Conservation (phyloP, 2,888 invertebrate species). For the Desoria tigrina region DNA sequence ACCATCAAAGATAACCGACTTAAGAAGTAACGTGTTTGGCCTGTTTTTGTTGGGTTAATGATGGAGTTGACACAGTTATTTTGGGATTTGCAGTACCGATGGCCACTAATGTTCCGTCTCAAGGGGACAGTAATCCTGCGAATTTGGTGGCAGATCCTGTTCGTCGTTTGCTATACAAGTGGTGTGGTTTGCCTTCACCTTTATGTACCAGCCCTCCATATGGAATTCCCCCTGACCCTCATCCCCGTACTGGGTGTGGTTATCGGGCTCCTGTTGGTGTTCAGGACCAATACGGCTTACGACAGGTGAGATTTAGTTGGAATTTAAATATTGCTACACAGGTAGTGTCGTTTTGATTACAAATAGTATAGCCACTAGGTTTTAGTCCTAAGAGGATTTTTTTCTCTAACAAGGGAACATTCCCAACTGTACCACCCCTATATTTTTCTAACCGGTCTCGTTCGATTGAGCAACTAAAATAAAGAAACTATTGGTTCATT, state of each 20-base stretch:
- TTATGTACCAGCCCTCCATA: slow-evolving; percentile 31
- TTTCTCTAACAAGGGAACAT: too few relatives aligned
- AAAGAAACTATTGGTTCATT: too few relatives aligned
- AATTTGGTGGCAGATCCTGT: slow-evolving; percentile 34
- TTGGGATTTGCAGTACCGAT: slow-evolving; percentile 14
- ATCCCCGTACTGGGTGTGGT: slow-evolving; percentile 48
- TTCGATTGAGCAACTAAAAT: too few relatives aligned
- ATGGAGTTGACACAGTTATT: not conserved
- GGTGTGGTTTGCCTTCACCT: slow-evolving; percentile 28
- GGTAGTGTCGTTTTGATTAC: too few relatives aligned
- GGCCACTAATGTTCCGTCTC: slow-evolving; percentile 16
- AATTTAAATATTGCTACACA: too few relatives aligned
- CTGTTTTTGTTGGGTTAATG: too few relatives aligned
- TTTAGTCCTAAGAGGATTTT: too few relatives aligned
- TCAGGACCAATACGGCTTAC: slow-evolving; percentile 50
- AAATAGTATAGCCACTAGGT: too few relatives aligned
- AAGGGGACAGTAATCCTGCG: slow-evolving; percentile 39
- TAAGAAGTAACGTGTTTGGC: too few relatives aligned
- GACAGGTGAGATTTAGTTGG: slow-evolving; percentile 36
- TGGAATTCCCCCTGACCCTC: slow-evolving; percentile 42
- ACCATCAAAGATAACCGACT: too few relatives aligned
- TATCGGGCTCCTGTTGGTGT: slow-evolving; percentile 47
- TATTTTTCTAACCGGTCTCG: too few relatives aligned
- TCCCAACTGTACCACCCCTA: too few relatives aligned
- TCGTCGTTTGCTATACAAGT: slow-evolving; percentile 27